A percentile compares a stretch with the other conserved stretches of the same genome.
These are phyloP conservation scores for Elaphurus davidianus DNA, from an alignment of 2,113 vertebrate species.

Conservation along the genomic window DNA sequence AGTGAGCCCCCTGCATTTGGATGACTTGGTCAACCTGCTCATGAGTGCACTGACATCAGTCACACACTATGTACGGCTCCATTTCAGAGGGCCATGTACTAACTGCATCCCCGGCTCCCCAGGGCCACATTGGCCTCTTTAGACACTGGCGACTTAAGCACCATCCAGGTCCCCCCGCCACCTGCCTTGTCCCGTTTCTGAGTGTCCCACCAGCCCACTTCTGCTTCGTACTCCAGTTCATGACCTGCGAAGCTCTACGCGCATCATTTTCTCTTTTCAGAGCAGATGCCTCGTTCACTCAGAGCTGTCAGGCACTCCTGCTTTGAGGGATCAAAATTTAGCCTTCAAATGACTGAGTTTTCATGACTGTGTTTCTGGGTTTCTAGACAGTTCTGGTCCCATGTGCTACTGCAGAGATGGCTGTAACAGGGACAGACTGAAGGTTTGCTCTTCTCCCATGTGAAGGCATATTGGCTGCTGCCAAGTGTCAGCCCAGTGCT, in stretches of 20 bases:
- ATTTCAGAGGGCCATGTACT: background rate
- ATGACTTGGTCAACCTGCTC: background rate
- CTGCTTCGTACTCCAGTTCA: background rate
- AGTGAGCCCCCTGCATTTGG: background rate
- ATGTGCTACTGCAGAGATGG: background rate
- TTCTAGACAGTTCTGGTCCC: background rate
- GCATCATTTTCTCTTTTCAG: background rate
- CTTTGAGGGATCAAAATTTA: background rate
- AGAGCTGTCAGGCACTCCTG: background rate
- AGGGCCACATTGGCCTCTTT: background rate
- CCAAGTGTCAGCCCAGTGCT: background rate
- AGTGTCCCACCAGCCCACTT: background rate
- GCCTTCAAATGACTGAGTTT: background rate
- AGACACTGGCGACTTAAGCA: background rate
- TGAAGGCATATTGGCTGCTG: background rate
- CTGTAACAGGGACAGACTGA: background rate
- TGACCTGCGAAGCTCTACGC: background rate
- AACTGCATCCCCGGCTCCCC: background rate
- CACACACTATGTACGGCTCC: background rate
- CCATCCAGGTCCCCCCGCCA: background rate
- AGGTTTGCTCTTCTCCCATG: background rate
- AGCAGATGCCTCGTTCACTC: background rate
- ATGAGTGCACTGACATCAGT: background rate
- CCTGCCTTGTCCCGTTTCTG: background rate
- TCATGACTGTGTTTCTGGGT: background rate